phyloP scores from a whole-genome alignment of 2,888 invertebrate species.

The Apodemia hepburni region DNA sequence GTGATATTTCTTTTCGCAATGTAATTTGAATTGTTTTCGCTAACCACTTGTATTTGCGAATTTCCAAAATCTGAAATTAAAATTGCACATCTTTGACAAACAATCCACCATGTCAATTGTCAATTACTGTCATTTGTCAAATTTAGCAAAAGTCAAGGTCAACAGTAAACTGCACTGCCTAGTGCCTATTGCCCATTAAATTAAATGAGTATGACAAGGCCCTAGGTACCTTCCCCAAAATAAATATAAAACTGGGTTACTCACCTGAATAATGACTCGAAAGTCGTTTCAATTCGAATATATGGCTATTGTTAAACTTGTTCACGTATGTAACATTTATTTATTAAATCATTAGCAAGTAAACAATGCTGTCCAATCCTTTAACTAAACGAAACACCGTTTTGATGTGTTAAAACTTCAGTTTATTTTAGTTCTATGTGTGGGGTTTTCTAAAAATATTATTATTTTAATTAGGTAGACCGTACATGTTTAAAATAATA shows the following conservation, averaged over 20 bases:
- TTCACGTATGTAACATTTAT: neutral
- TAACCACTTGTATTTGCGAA: neutral
- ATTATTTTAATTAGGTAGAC: slow-evolving; percentile 6
- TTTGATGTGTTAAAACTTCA: neutral
- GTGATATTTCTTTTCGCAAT: neutral
- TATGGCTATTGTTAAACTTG: neutral
- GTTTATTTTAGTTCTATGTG: neutral
- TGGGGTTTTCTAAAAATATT: neutral
- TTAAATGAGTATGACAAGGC: too few species aligned
- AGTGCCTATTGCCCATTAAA: too few species aligned
- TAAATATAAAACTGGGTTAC: too few species aligned
- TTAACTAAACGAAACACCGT: neutral
- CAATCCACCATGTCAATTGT: neutral
- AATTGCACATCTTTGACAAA: slow-evolving; percentile 4
- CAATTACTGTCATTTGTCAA: slow-evolving; percentile 7
- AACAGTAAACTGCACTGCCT: neutral
- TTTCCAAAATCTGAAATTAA: neutral
- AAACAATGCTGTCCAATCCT: too few species aligned
- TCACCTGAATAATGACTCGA: too few species aligned
- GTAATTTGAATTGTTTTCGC: neutral
- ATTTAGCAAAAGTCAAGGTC: neutral
- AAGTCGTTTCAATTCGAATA: neutral
- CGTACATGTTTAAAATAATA: neutral
- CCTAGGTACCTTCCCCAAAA: too few species aligned
- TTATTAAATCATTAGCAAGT: too few species aligned